A percentile compares a stretch with the other conserved stretches of the same genome.
These are phyloP conservation scores for Pyxicephalus adspersus DNA, from an alignment of 2,113 vertebrate species.

Conservation along the genomic window DNA sequence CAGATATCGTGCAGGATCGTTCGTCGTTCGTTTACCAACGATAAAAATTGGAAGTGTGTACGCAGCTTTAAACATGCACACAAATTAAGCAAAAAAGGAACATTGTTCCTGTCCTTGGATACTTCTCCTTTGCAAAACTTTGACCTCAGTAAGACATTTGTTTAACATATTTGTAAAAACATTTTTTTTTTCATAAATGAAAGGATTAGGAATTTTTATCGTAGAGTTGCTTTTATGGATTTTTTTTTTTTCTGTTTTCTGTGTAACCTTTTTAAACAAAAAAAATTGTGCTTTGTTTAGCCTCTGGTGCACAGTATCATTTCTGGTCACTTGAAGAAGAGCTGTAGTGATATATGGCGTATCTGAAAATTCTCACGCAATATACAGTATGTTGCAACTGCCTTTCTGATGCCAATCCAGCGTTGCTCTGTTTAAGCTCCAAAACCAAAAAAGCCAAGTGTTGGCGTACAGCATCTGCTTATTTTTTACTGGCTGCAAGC, in stretches of 20 bases:
- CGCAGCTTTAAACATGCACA: constrained; percentile 33
- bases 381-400: not conserved
- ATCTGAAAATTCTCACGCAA: not conserved
- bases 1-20: too few species aligned
- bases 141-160: not conserved
- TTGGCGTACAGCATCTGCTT: constrained; percentile 27
- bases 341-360: not conserved
- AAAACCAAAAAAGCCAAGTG: not conserved
- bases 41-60: too few species aligned
- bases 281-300: not conserved
- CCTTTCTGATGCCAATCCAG: constrained; percentile 23
- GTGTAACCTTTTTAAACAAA: not conserved
- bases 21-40: too few species aligned
- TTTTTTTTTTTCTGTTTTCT: not conserved
- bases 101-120: constrained; percentile 11
- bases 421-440: constrained; percentile 4
- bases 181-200: too few species aligned
- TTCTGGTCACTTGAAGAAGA: not conserved
- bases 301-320: too few species aligned
- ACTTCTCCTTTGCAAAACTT: not conserved
- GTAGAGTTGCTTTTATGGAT: too few species aligned
- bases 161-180: not conserved
- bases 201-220: too few species aligned
- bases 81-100: constrained; percentile 15
- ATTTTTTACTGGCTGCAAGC: constrained; percentile 3